A percentile compares a stretch with the other conserved stretches of the same genome.
Evolutionary conservation across 2,113 vertebrate species (phyloP).

Genomic region (Progne subis): DNA sequence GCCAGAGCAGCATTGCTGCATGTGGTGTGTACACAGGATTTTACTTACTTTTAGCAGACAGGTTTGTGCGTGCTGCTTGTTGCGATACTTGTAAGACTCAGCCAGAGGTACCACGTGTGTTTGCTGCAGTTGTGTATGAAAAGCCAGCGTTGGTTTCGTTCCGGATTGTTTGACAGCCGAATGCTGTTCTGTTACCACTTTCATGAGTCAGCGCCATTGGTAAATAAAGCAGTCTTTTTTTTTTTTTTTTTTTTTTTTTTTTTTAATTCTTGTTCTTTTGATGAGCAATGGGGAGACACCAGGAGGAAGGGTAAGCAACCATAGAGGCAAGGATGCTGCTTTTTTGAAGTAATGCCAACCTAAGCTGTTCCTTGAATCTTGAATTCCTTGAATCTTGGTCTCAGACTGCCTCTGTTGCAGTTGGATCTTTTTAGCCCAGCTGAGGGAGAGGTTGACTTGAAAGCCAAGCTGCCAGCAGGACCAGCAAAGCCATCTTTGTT

Average conservation of each 20-base stretch:
- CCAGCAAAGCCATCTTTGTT: background rate
- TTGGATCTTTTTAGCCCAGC: background rate
- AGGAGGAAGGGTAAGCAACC: background rate
- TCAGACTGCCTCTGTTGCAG: background rate
- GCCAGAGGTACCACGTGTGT: background rate
- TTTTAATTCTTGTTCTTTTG: background rate
- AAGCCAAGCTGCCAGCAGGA: background rate
- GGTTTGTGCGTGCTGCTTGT: background rate
- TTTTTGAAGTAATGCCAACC: background rate
- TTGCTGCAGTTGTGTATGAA: background rate
- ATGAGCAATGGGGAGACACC: background rate
- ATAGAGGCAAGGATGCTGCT: background rate
- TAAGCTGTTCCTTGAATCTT: background rate
- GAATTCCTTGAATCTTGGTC: background rate
- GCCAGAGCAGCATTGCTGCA: background rate
- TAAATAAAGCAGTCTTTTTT: background rate
- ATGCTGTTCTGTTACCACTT: background rate
- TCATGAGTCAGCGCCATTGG: background rate
- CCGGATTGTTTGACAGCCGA: background rate
- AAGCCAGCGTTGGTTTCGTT: background rate
- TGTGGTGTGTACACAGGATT: background rate
- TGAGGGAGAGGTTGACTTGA: background rate
- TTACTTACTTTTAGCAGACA: background rate
- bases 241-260: background rate
- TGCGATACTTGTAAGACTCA: background rate